These are phyloP conservation scores for Saturnia pavonia DNA, from an alignment of 2,888 invertebrate genomes.

Conservation along the genomic window DNA sequence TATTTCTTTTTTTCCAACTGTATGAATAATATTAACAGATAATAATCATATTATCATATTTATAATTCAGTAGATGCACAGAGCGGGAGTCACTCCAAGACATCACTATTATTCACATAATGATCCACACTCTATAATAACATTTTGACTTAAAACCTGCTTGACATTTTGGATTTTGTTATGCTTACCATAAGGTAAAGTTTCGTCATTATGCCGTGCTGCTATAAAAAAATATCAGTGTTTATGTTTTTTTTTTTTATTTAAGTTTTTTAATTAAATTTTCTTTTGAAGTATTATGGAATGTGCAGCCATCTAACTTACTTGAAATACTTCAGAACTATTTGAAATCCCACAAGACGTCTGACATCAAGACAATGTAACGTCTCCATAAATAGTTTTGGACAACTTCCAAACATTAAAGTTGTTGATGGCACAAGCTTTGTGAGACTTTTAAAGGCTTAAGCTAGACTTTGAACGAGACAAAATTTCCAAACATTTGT, in stretches of 20 bases:
- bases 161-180: no score
- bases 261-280: slow-evolving; percentile 27
- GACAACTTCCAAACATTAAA: slow-evolving; percentile 58
- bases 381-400: slow-evolving; percentile 64
- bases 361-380: slow-evolving; percentile 46
- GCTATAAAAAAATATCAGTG: no score
- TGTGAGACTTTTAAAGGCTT: slow-evolving; percentile 50
- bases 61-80: no score
- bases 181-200: no score
- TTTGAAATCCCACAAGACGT: slow-evolving; percentile 45
- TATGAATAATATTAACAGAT: no score
- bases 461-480: slow-evolving; percentile 36
- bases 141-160: no score
- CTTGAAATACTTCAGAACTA: slow-evolving; percentile 35
- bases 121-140: no score
- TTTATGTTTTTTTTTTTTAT: not conserved
- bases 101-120: no score
- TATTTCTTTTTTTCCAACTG: no score
- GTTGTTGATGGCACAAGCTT: slow-evolving; percentile 42
- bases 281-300: slow-evolving; percentile 33
- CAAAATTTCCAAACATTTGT: slow-evolving; percentile 25
- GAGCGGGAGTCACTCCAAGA: no score
- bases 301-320: slow-evolving; percentile 21
- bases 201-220: no score
- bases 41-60: no score